Evolutionary conservation across 2,113 vertebrate species (phyloP).

Genomic region (Caracal caracal): DNA sequence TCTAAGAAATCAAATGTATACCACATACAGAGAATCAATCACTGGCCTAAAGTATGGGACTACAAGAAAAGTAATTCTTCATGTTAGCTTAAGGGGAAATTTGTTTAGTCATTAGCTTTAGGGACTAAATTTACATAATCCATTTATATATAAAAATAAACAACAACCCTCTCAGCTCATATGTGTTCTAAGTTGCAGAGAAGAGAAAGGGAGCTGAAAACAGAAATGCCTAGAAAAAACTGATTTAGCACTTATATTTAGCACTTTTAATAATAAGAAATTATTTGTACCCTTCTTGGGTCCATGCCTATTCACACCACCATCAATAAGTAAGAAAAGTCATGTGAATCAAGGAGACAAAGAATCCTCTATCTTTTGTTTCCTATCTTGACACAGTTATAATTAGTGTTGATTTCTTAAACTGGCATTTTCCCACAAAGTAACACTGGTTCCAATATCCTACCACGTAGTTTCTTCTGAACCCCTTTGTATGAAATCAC

Average conservation of each 20-base stretch:
- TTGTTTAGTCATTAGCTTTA: not conserved
- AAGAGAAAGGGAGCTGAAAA: not conserved
- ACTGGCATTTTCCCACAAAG: not conserved
- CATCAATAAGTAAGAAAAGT: not conserved
- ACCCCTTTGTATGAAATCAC: not conserved
- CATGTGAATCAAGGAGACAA: not conserved
- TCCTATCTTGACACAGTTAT: not conserved
- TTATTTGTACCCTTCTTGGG: not conserved
- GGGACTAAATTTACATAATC: not conserved
- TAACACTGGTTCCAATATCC: not conserved
- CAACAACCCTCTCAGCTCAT: not conserved
- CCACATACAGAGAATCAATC: not conserved
- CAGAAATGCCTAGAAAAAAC: not conserved
- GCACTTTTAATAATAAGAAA: not conserved
- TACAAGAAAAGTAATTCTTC: not conserved
- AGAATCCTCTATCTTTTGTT: not conserved
- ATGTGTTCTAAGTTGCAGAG: not conserved
- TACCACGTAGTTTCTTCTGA: rapidly evolving
- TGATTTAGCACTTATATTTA: not conserved
- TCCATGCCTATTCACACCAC: not conserved
- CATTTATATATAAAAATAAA: not conserved
- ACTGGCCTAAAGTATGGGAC: not conserved
- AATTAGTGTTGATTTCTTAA: not conserved
- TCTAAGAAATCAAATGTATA: not conserved
- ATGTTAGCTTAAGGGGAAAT: not conserved